phyloP scores from a whole-genome alignment of 1,140 invertebrate species.

The Apis dorsata region DNA sequence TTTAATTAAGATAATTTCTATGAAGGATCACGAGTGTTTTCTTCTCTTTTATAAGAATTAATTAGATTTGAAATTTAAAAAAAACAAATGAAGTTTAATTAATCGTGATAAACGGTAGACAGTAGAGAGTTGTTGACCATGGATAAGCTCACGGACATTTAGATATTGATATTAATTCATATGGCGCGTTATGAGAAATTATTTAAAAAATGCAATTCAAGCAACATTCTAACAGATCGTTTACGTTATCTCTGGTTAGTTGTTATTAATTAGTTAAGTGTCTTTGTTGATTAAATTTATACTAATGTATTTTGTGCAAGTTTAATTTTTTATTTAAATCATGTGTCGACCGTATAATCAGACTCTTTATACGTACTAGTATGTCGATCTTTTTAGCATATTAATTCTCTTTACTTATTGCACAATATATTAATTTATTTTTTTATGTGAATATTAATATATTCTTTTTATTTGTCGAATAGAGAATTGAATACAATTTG shows the following conservation, averaged over 20 bases:
- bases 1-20: constrained; percentile 7
- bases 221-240: not conserved
- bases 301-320: not conserved
- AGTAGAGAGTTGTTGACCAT: constrained; percentile 8
- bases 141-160: constrained; percentile 4
- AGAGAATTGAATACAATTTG: not conserved
- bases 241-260: not conserved
- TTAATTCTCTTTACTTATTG: no score
- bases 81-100: constrained; percentile 16
- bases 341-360: not conserved
- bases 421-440: not conserved
- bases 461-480: not conserved
- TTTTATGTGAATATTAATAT: no score
- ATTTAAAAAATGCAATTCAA: not conserved
- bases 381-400: no score
- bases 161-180: constrained; percentile 1
- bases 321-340: not conserved
- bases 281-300: not conserved
- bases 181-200: not conserved
- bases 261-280: not conserved
- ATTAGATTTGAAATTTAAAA: constrained; percentile 25
- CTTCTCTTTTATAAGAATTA: not conserved
- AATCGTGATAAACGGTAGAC: not conserved
- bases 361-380: not conserved
- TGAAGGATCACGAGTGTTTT: not conserved